These are phyloP conservation scores for Caenorhabditis uteleia DNA, from an alignment of 2,888 invertebrate species.

Conservation along the genomic window DNA sequence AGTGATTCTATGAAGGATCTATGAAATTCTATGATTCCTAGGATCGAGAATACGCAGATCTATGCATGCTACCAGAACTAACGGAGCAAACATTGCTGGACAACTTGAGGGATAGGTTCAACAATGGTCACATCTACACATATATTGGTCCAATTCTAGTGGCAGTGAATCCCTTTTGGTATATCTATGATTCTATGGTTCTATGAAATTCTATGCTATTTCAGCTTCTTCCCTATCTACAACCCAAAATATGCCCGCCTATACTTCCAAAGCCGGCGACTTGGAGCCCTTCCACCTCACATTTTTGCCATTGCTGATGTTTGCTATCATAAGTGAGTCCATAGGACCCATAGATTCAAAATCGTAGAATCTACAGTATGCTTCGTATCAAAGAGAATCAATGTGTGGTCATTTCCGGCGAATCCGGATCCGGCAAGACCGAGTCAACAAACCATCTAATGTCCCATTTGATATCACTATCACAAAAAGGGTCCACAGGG, in stretches of 20 bases:
- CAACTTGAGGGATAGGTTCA: slow-evolving; percentile 81
- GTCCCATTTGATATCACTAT: slow-evolving; percentile 88
- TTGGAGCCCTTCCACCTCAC: slow-evolving; percentile 91
- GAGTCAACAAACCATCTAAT: slow-evolving; percentile 93
- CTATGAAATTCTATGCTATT: slow-evolving; percentile 2
- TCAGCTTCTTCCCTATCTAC: slow-evolving; percentile 89
- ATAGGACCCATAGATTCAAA: background rate
- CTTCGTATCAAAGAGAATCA: slow-evolving; percentile 86
- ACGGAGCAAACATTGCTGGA: slow-evolving; percentile 90
- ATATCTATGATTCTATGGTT: background rate
- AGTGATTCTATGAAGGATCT: background rate
- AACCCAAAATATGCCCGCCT: slow-evolving; percentile 95
- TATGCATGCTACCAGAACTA: slow-evolving; percentile 91
- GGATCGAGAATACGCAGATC: slow-evolving; percentile 90
- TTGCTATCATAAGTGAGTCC: slow-evolving; percentile 66
- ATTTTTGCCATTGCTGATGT: slow-evolving; percentile 83
- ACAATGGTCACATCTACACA: slow-evolving; percentile 91
- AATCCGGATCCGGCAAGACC: slow-evolving; percentile 78
- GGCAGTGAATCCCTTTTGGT: slow-evolving; percentile 82
- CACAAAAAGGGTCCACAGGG: slow-evolving; percentile 88
- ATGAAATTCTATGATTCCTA: slow-evolving; percentile 71
- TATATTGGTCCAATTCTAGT: slow-evolving; percentile 87
- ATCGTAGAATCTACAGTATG: slow-evolving; percentile 74
- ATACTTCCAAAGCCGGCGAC: slow-evolving; percentile 85
- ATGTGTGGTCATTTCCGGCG: slow-evolving; percentile 83